These are phyloP conservation scores for Montipora sp. DNA, from an alignment of 64 coral and sea anemone genomes.

Conservation along the genomic window DNA sequence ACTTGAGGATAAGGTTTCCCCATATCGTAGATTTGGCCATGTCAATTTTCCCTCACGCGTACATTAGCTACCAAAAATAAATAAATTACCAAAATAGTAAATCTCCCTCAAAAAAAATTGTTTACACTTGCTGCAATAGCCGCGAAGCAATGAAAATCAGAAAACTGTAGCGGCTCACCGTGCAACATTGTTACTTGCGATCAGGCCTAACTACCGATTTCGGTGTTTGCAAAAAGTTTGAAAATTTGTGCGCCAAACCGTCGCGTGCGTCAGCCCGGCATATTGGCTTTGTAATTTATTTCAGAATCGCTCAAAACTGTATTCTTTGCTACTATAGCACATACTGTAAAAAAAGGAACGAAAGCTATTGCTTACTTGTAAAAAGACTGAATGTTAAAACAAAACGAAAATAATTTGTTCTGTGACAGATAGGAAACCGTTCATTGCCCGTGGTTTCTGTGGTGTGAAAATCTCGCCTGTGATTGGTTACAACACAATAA, in stretches of 20 bases:
- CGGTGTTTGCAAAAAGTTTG: not conserved
- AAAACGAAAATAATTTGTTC: constrained; percentile 24
- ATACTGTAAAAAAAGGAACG: not conserved
- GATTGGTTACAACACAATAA: constrained; percentile 4
- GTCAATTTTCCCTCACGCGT: not conserved
- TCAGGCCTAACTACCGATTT: not conserved
- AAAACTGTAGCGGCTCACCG: constrained; percentile 5
- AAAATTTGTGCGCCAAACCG: not conserved
- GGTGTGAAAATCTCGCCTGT: constrained; percentile 9
- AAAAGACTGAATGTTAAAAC: constrained; percentile 36
- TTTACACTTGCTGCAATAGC: not conserved
- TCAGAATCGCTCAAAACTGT: not conserved
- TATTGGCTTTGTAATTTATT: not conserved
- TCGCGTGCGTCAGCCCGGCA: not conserved
- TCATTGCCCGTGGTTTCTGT: constrained; percentile 17
- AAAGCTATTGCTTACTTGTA: constrained; percentile 31
- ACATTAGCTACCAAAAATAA: constrained; percentile 1
- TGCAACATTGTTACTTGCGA: not conserved
- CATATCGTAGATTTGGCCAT: not conserved
- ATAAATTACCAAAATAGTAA: not conserved
- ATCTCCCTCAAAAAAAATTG: not conserved
- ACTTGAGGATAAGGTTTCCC: not conserved
- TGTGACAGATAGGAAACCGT: constrained; percentile 9
- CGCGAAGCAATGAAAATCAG: constrained; percentile 6
- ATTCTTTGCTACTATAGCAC: constrained; percentile 1